phyloP scores from a whole-genome alignment of 2,113 vertebrate species.

The Micromys minutus region DNA sequence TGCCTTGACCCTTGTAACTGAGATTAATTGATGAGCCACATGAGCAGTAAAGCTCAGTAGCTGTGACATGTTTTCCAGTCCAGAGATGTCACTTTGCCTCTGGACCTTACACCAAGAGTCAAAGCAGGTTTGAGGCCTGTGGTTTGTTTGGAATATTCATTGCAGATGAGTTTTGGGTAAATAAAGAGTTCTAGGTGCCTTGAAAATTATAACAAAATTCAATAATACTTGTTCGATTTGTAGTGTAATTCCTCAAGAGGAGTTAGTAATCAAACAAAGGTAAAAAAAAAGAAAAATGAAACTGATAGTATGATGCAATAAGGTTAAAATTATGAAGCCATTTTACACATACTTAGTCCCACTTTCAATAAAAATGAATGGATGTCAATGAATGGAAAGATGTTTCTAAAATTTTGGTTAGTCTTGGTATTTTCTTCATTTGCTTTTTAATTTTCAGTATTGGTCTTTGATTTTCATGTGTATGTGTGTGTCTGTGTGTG shows the following conservation, averaged over 20 bases:
- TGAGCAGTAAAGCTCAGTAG: slow-evolving; percentile 62
- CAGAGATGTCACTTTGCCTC: slow-evolving; percentile 37
- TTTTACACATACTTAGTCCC: background rate
- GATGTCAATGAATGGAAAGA: background rate
- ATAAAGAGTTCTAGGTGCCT: slow-evolving; percentile 17
- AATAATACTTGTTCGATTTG: background rate
- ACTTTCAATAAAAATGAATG: background rate
- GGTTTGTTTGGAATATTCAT: slow-evolving; percentile 73
- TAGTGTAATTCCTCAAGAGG: background rate
- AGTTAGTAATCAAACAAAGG: slow-evolving; percentile 42
- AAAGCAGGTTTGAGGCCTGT: slow-evolving; percentile 32
- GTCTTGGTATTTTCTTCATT: background rate
- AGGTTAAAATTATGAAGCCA: background rate
- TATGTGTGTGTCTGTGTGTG: background rate
- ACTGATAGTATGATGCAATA: background rate
- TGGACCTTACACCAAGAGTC: background rate
- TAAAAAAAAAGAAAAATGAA: slow-evolving; percentile 42
- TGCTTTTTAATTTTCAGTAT: background rate
- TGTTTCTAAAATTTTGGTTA: background rate
- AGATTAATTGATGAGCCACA: slow-evolving; percentile 60
- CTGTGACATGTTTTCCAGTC: background rate
- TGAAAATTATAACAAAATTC: slow-evolving; percentile 43
- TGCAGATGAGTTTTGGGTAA: slow-evolving; percentile 61
- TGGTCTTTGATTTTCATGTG: background rate
- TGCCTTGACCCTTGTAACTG: slow-evolving; percentile 22